phyloP scores from a whole-genome alignment of 2,113 vertebrate species.

The Oostethus manadensis region DNA sequence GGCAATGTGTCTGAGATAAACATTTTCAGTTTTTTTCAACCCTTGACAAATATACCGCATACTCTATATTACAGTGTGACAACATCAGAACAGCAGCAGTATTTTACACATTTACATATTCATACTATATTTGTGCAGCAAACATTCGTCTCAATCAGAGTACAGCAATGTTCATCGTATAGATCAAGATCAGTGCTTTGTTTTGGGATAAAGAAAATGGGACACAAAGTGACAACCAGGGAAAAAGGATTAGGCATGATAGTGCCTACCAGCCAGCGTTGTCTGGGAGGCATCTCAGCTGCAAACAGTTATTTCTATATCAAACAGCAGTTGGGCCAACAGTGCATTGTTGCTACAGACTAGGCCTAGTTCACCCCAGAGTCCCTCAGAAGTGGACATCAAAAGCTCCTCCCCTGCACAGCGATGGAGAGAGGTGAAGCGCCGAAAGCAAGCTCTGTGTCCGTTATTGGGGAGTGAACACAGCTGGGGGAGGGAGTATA shows the following conservation, averaged over 20 bases:
- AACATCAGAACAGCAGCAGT: constrained; percentile 64
- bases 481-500: constrained; percentile 38
- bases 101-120: constrained; percentile 68
- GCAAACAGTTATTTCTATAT: constrained; percentile 52
- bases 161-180: constrained; percentile 42
- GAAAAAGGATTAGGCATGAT: constrained; percentile 39
- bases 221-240: constrained; percentile 49
- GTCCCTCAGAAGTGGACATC: constrained; percentile 53
- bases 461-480: constrained; percentile 34
- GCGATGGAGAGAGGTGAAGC: constrained; percentile 34
- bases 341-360: constrained; percentile 44
- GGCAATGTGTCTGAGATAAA: constrained; percentile 62
- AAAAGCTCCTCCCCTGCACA: constrained; percentile 44
- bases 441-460: constrained; percentile 39
- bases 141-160: constrained; percentile 43
- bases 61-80: constrained; percentile 66
- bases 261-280: constrained; percentile 18
- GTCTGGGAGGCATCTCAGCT: constrained; percentile 51
- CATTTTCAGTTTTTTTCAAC: constrained; percentile 42
- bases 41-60: constrained; percentile 62
- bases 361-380: constrained; percentile 12
- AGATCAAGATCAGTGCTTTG: constrained; percentile 47
- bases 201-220: constrained; percentile 50
- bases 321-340: constrained; percentile 52
- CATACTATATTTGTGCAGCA: constrained; percentile 61